These are phyloP conservation scores for Axea sp. DNA, from an alignment of 2,888 invertebrate genomes.

Conservation along the genomic window DNA sequence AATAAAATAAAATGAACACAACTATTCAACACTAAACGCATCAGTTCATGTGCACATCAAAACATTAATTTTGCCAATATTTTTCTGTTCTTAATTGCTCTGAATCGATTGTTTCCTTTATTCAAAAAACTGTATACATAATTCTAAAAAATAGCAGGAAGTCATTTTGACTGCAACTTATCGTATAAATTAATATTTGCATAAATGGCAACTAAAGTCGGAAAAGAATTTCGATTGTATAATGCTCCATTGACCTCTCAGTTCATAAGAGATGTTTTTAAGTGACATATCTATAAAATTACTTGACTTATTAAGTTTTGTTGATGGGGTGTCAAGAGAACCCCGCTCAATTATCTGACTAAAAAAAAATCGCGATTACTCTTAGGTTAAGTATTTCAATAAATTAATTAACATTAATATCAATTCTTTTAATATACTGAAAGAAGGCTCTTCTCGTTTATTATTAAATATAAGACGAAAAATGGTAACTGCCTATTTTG, in stretches of 20 bases:
- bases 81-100: too few relatives aligned
- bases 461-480: too few relatives aligned
- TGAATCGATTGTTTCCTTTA: too few relatives aligned
- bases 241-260: constrained; percentile 26
- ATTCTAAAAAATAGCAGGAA: too few relatives aligned
- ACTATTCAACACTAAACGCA: too few relatives aligned
- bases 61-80: too few relatives aligned
- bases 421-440: not conserved
- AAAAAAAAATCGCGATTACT: constrained; percentile 11
- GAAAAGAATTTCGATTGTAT: constrained; percentile 28
- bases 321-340: constrained; percentile 16
- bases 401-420: constrained; percentile 19
- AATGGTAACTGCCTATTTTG: too few relatives aligned
- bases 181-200: constrained; percentile 22
- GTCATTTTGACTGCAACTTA: constrained; percentile 9
- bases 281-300: constrained; percentile 25
- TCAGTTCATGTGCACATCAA: too few relatives aligned
- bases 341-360: constrained; percentile 2
- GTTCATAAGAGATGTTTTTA: constrained; percentile 25
- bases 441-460: too few relatives aligned
- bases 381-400: constrained; percentile 11
- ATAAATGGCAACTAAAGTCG: constrained; percentile 4
- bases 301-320: constrained; percentile 23
- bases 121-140: too few relatives aligned
- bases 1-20: too few relatives aligned